These are phyloP conservation scores for Chouioia cunea DNA, from an alignment of 2,888 invertebrate genomes.

Conservation along the genomic window DNA sequence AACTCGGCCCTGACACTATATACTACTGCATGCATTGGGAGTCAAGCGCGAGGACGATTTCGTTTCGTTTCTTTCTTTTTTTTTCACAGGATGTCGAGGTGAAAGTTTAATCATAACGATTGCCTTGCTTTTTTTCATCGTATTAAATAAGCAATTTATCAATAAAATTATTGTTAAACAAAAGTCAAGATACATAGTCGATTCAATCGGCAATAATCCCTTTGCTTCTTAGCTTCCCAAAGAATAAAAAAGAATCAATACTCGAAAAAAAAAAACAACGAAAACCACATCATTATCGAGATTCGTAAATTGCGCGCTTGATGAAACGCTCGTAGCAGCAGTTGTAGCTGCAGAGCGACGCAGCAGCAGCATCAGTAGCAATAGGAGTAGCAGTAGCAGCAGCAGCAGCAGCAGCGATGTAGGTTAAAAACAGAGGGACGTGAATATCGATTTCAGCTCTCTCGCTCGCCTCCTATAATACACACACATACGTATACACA, in stretches of 20 bases:
- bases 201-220: too few relatives aligned
- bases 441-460: conserved; percentile 65
- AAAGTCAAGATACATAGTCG: too few relatives aligned
- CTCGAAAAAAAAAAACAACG: not conserved
- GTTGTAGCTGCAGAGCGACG: conserved; percentile 37
- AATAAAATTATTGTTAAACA: too few relatives aligned
- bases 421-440: conserved; percentile 64
- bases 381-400: conserved; percentile 28
- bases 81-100: not conserved
- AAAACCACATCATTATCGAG: not conserved
- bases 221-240: too few relatives aligned
- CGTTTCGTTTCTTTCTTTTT: not conserved
- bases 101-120: not conserved
- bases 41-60: conserved; percentile 47
- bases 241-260: too few relatives aligned
- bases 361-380: conserved; percentile 52
- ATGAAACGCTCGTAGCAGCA: conserved; percentile 52
- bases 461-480: conserved; percentile 48
- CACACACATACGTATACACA: not conserved
- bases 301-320: conserved; percentile 18
- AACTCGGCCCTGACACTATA: conserved; percentile 67
- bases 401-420: conserved; percentile 58
- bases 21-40: conserved; percentile 46
- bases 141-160: too few relatives aligned
- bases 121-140: too few relatives aligned